Evolutionary conservation across 2,113 vertebrate species (phyloP).

Genomic region (Dipodomys stephensi): DNA sequence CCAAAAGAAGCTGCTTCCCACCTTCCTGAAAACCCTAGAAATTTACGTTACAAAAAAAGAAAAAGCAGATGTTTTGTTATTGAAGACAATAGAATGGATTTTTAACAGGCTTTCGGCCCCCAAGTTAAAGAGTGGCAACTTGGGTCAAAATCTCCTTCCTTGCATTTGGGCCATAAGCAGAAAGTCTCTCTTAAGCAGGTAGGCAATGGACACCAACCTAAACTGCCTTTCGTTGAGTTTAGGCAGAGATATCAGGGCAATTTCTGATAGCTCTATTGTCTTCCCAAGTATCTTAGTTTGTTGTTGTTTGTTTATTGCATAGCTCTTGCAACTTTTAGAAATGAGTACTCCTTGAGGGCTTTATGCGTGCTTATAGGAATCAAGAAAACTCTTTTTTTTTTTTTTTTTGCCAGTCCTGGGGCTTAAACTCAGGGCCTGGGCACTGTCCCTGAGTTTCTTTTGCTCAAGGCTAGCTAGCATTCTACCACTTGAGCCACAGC

Average conservation of each 20-base stretch:
- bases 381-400: neutral
- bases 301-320: neutral
- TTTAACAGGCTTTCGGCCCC: neutral
- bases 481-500: too few species aligned
- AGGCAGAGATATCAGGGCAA: neutral
- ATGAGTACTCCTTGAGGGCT: neutral
- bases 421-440: too few species aligned
- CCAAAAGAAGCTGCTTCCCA: neutral
- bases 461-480: too few species aligned
- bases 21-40: conserved; percentile 22
- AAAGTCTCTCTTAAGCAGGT: neutral
- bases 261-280: neutral
- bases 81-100: neutral
- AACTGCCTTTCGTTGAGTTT: neutral
- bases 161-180: neutral
- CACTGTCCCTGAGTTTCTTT: too few species aligned
- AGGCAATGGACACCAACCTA: fast-evolving
- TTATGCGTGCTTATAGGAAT: neutral
- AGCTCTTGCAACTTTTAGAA: neutral
- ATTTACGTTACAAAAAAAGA: neutral
- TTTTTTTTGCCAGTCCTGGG: too few species aligned
- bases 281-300: neutral
- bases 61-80: conserved; percentile 29
- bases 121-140: neutral
- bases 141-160: neutral